Evolutionary conservation across 2,113 vertebrate genomes (phyloP), one percentile per base, ranked within the genome.

Genomic region (Rhynchomys soricoides): DNA sequence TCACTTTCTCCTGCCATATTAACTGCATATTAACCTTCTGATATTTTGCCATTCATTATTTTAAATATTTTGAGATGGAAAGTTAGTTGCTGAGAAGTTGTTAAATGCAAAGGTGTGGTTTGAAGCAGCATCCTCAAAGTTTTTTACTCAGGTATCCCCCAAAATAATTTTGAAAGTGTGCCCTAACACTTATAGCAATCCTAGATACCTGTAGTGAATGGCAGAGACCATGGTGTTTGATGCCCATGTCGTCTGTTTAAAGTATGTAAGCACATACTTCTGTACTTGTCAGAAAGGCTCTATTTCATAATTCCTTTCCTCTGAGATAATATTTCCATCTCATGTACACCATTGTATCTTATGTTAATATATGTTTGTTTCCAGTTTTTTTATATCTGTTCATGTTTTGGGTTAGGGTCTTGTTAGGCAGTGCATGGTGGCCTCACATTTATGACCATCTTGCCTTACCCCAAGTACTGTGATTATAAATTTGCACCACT

Each of bases 11-110:
- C n/a, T 22, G 9, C 8, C 9, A 22, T 66, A 21, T 16, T 4
- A 22, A 22, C 83, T 2, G 0, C 17, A 21, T 66, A 48, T 34
- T 34, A 48, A 31, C 40, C n/a, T 66, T 66, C 29, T 86, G 62
- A 66, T 86, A 62, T 19, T 83, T 83, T 43, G 62, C 17, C 71
- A 26, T 55, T 88, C 70, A 0, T 91, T 75, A 64, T 85, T 92
- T 93, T 90, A 73, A 68, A 6, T 75, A 77, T 70, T 94, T 92
- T 29, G 66, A 59, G 90, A 88, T 66, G 26, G 85, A 59, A 78
- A 37, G 16, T 48, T 57, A 71, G n/a, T 9, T 88, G 45, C 24
- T 71, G 8, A 43, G 64, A 83, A 8, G 22, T 5, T 75, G 26
- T 66, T 21, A 48, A 6, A 34, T 24, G 16, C 37, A 95, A 24